Evolutionary conservation across 2,888 invertebrate genomes (phyloP).

Genomic region (Drosophila fulvimacula): DNA sequence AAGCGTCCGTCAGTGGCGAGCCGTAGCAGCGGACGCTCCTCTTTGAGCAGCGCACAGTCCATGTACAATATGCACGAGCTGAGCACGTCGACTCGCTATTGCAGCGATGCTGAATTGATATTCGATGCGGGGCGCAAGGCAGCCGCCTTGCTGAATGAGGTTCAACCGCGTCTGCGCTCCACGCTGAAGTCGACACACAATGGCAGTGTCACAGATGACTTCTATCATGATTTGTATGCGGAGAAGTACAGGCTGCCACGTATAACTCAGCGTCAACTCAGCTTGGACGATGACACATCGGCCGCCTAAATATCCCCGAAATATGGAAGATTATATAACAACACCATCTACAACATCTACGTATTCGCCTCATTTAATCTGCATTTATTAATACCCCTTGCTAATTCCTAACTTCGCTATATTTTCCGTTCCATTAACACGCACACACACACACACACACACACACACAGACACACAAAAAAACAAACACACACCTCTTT

Average conservation of each 20-base stretch:
- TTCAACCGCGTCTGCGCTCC: constrained; percentile 84
- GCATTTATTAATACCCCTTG: constrained; percentile 35
- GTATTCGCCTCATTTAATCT: constrained; percentile 49
- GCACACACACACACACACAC: constrained; percentile 15
- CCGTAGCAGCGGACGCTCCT: constrained; percentile 67
- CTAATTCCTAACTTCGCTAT: constrained; percentile 38
- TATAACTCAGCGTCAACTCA: constrained; percentile 56
- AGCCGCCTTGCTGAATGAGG: constrained; percentile 85
- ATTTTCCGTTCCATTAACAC: constrained; percentile 9
- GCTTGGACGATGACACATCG: constrained; percentile 55
- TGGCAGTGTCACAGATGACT: constrained; percentile 49
- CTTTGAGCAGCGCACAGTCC: constrained; percentile 78
- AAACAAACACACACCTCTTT: not conserved
- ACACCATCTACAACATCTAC: constrained; percentile 22
- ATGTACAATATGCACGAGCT: constrained; percentile 82
- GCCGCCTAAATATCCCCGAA: constrained; percentile 42
- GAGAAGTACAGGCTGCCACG: constrained; percentile 66
- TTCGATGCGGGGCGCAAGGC: constrained; percentile 69
- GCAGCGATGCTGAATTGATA: constrained; percentile 70
- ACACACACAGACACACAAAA: not conserved
- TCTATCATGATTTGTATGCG: constrained; percentile 69
- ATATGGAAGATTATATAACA: not conserved
- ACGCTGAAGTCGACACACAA: constrained; percentile 84
- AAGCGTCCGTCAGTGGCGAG: constrained; percentile 81
- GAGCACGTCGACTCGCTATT: constrained; percentile 49